phyloP scores from a whole-genome alignment of 2,797 vertebrate genomes.

The Phrynocephalus forsythii region DNA sequence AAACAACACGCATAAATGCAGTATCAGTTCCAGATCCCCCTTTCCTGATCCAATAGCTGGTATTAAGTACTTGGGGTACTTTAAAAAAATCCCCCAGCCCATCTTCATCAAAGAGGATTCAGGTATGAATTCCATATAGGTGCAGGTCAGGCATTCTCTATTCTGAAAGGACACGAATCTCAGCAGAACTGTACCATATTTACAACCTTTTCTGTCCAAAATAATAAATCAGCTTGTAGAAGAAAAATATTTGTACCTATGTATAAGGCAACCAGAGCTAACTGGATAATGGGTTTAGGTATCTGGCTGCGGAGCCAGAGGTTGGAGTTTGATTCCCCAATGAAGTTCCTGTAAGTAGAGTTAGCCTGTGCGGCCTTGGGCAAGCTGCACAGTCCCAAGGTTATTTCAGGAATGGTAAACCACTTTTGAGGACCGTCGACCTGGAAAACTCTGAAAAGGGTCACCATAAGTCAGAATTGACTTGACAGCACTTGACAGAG shows the following conservation, averaged over 20 bases:
- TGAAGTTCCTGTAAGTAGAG: too few relatives aligned
- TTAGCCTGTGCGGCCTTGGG: too few relatives aligned
- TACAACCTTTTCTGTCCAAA: neutral
- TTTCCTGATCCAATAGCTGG: neutral
- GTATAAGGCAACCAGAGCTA: neutral
- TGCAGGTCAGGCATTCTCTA: neutral
- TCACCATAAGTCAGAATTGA: too few relatives aligned
- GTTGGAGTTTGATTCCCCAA: too few relatives aligned
- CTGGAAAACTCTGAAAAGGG: too few relatives aligned
- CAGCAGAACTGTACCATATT: neutral
- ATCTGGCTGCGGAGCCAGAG: too few relatives aligned
- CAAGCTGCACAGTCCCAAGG: too few relatives aligned
- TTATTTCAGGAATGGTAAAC: too few relatives aligned
- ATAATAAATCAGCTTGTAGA: neutral
- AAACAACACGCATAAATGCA: neutral
- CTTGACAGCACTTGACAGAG: too few relatives aligned
- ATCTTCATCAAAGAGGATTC: neutral
- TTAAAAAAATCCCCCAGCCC: neutral
- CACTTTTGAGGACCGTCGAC: too few relatives aligned
- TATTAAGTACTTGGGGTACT: neutral
- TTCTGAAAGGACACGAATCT: neutral
- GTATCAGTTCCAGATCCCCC: neutral
- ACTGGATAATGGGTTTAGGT: too few relatives aligned
- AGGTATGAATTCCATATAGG: neutral
- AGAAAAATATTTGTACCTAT: neutral